These are phyloP conservation scores for Synergus laeviventris DNA, from an alignment of 2,888 invertebrate genomes.

Conservation along the genomic window DNA sequence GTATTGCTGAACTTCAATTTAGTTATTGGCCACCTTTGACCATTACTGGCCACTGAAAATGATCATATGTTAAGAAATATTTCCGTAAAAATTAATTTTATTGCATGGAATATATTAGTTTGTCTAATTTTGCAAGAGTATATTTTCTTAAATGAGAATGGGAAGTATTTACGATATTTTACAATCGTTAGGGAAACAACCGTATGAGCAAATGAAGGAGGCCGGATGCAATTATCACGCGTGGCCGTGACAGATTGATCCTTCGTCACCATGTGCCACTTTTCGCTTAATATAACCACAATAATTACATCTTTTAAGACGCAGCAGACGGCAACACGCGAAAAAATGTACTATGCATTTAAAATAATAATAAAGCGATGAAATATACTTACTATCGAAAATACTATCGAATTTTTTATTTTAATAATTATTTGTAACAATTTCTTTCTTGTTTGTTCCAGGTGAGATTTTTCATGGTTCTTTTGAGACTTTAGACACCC, in stretches of 20 bases:
- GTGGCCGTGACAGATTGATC: constrained; percentile 34
- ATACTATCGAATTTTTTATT: too few species aligned
- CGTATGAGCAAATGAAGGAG: constrained; percentile 1
- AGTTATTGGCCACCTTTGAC: too few species aligned
- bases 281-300: constrained; percentile 21
- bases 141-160: background rate
- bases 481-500: background rate
- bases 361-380: background rate
- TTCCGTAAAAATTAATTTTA: too few species aligned
- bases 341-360: background rate
- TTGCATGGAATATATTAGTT: too few species aligned
- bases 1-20: background rate
- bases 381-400: background rate
- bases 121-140: background rate
- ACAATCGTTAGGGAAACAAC: background rate
- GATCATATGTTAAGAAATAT: too few species aligned
- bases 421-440: background rate
- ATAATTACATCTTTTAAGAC: constrained; percentile 11
- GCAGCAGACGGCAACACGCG: background rate
- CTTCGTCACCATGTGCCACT: constrained; percentile 32
- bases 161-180: background rate
- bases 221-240: constrained; percentile 35
- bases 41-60: too few species aligned
- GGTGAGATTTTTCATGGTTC: background rate
- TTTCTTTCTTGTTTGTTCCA: background rate